Conservation (phyloP, 1,140 invertebrate genomes). For the Condylostylus longicornis region DNA sequence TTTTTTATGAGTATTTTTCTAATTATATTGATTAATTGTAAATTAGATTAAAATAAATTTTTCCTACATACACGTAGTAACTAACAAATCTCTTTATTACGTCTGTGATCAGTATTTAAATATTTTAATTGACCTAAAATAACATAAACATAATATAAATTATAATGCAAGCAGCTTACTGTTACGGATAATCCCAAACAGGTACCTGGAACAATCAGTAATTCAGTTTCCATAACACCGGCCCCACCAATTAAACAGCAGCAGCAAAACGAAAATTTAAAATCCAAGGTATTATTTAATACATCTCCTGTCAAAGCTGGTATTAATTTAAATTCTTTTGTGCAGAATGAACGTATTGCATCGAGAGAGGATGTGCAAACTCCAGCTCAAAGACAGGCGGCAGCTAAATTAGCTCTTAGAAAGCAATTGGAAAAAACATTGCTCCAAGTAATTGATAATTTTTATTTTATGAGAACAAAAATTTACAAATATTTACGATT, state of each 20-base stretch:
- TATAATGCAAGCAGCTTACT: conserved; percentile 27
- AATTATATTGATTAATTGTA: too few species aligned
- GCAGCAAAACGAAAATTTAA: conserved; percentile 27
- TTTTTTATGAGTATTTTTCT: too few species aligned
- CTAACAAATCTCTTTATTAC: too few species aligned
- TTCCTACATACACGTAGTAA: too few species aligned
- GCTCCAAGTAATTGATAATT: conserved; percentile 65
- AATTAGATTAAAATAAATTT: too few species aligned
- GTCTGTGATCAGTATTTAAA: too few species aligned
- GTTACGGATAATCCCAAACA: conserved; percentile 32
- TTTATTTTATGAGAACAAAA: neutral
- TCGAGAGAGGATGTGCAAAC: conserved; percentile 60
- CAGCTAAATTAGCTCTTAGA: conserved; percentile 88
- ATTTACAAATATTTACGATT: neutral
- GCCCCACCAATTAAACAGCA: conserved; percentile 24
- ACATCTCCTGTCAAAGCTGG: too few species aligned
- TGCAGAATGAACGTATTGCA: conserved; percentile 25
- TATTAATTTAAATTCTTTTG: neutral
- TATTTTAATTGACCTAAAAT: too few species aligned
- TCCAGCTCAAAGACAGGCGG: conserved; percentile 85
- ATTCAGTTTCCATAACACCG: conserved; percentile 32
- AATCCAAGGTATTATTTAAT: too few species aligned
- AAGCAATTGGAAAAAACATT: conserved; percentile 96
- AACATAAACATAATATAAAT: conserved; percentile 6
- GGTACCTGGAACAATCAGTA: conserved; percentile 31